Conservation (phyloP, 1,140 invertebrate genomes). For the Drosophila gunungcola region DNA sequence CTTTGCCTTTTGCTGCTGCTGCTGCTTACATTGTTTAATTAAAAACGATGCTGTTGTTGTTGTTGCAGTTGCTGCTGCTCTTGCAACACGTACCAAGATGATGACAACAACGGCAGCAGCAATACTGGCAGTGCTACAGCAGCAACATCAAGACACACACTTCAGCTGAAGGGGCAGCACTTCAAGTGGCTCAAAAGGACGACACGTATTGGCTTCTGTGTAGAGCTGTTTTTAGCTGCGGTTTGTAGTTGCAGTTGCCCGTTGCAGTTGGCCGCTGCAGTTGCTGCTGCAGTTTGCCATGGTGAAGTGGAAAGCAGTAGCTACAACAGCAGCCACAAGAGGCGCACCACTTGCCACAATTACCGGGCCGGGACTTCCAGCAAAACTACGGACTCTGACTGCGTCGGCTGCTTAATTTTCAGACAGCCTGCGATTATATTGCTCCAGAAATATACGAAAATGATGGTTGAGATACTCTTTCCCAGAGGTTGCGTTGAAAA, state of each 20-base stretch:
- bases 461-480: constrained; percentile 26
- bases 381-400: constrained; percentile 26
- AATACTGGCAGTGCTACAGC: constrained; percentile 19
- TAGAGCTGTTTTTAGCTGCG: constrained; percentile 49
- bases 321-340: constrained; percentile 51
- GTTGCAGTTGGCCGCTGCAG: constrained; percentile 10
- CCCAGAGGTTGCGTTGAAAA: not conserved
- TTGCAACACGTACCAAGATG: constrained; percentile 71
- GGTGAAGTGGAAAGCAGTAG: constrained; percentile 54
- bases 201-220: constrained; percentile 81
- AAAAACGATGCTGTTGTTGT: constrained; percentile 62
- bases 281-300: constrained; percentile 41
- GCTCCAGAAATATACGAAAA: constrained; percentile 80
- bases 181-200: constrained; percentile 79
- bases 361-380: constrained; percentile 37
- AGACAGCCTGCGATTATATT: constrained; percentile 76
- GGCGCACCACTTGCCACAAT: constrained; percentile 73
- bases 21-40: constrained; percentile 80
- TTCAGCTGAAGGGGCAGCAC: constrained; percentile 49
- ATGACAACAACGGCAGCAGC: constrained; percentile 59
- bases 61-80: constrained; percentile 16
- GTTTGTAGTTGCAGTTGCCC: constrained; percentile 18
- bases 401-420: constrained; percentile 73
- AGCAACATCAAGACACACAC: constrained; percentile 31
- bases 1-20: constrained; percentile 48